phyloP scores from a whole-genome alignment of 2,113 vertebrate genomes.

The Ceyx cyanopectus region DNA sequence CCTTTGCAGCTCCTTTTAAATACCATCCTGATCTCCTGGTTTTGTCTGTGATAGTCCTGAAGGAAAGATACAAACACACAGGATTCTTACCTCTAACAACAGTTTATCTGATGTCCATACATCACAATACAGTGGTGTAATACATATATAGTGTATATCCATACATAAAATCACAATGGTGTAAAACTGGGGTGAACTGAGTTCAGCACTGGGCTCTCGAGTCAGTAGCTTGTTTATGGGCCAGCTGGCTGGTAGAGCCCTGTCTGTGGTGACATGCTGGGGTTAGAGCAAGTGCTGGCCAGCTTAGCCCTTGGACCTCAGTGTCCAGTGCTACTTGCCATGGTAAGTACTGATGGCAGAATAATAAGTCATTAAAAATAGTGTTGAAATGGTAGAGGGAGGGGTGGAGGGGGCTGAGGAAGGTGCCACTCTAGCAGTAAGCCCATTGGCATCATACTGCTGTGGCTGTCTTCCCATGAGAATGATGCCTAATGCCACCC shows the following conservation, averaged over 20 bases:
- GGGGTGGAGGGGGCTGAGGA: not conserved
- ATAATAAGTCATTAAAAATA: not conserved
- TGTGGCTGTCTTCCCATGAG: not conserved
- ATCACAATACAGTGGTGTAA: too few species aligned
- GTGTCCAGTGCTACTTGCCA: not conserved
- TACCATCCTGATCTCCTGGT: not conserved
- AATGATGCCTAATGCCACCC: not conserved
- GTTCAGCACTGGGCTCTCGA: not conserved
- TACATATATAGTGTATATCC: too few species aligned
- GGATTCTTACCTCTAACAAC: not conserved
- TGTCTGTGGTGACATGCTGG: accelerated
- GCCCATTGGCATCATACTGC: not conserved
- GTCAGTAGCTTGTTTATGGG: not conserved
- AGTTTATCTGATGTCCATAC: not conserved
- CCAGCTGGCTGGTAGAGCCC: not conserved
- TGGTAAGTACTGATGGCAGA: not conserved
- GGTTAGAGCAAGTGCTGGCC: not conserved
- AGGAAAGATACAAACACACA: not conserved
- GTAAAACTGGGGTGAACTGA: not conserved
- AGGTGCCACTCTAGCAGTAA: not conserved
- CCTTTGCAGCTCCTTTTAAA: not conserved
- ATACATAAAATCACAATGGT: not conserved
- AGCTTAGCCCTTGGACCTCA: not conserved
- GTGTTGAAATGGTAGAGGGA: not conserved
- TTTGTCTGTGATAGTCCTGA: not conserved